Conservation (phyloP, 2,888 invertebrate species). For the Chrysolina americana region DNA sequence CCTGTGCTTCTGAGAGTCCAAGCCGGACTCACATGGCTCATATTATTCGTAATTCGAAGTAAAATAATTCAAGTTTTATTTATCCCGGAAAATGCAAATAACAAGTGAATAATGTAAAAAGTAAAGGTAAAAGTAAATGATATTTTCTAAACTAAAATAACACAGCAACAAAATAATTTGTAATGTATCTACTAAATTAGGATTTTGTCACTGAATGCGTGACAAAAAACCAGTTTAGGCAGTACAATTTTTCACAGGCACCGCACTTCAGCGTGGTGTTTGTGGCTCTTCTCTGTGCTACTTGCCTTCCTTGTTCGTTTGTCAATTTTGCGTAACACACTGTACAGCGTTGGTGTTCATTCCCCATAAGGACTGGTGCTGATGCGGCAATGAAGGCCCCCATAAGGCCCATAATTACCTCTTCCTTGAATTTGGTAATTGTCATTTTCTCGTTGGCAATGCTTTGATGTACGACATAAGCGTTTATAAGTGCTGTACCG, state of each 20-base stretch:
- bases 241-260: constrained; percentile 14
- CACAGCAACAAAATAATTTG: neutral
- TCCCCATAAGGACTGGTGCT: constrained; percentile 13
- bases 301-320: constrained; percentile 15
- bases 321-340: constrained; percentile 9
- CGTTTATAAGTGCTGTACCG: neutral
- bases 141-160: neutral
- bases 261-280: constrained; percentile 22
- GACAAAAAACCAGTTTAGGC: constrained; percentile 17
- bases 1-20: no score
- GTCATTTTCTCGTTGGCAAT: constrained; percentile 17
- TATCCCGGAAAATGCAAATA: neutral
- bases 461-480: no score
- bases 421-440: constrained; percentile 17
- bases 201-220: constrained; percentile 13
- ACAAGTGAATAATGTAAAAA: neutral
- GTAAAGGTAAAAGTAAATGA: neutral
- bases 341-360: constrained; percentile 14
- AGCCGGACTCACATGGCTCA: no score
- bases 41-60: neutral
- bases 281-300: constrained; percentile 17
- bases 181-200: constrained; percentile 11
- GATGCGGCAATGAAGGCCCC: neutral
- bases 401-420: neutral
- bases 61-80: constrained; percentile 9